A percentile compares a stretch with the other conserved stretches of the same genome.
Conservation (phyloP, 2,888 invertebrate genomes). For the Morpho helenor region DNA sequence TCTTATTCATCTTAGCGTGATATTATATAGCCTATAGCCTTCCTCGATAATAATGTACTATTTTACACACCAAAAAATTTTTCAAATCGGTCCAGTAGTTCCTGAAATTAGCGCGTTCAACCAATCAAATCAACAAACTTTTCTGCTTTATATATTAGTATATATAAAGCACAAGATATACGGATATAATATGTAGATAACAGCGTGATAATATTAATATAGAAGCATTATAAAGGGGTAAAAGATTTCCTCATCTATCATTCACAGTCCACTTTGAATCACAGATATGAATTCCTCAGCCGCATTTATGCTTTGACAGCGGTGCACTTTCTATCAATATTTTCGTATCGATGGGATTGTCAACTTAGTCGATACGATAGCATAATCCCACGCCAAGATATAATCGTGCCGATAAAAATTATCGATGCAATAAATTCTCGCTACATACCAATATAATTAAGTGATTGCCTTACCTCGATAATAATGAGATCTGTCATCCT, state of each 20-base stretch:
- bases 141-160: no score
- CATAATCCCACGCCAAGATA: slow-evolving; percentile 25
- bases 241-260: background rate
- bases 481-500: slow-evolving; percentile 28
- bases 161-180: no score
- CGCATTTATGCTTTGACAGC: background rate
- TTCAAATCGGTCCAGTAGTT: no score
- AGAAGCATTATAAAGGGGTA: no score
- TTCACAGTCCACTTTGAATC: background rate
- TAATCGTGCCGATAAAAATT: slow-evolving; percentile 25
- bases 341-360: slow-evolving; percentile 16
- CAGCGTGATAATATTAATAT: no score
- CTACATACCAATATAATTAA: slow-evolving; percentile 29
- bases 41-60: no score
- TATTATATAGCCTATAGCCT: no score
- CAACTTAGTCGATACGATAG: slow-evolving; percentile 14
- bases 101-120: no score
- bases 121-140: no score
- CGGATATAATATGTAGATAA: no score
- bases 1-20: no score
- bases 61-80: no score
- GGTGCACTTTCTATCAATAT: slow-evolving; percentile 6
- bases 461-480: slow-evolving; percentile 29
- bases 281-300: background rate
- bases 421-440: slow-evolving; percentile 30